Evolutionary conservation across 2,888 invertebrate species (phyloP).

Genomic region (Eustalomyia histrio): DNA sequence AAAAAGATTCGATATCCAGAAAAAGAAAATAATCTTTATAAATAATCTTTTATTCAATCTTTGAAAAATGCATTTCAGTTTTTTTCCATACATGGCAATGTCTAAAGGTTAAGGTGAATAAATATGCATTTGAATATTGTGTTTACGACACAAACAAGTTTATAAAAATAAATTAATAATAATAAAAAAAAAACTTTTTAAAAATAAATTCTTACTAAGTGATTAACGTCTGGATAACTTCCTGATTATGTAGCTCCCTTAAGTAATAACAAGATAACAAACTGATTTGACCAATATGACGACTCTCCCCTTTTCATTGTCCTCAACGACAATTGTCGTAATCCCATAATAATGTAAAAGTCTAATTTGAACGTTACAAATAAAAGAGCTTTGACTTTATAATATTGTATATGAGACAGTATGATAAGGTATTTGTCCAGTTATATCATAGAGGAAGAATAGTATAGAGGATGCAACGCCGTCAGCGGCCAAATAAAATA

Average conservation of each 20-base stretch:
- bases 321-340: slow-evolving; percentile 3
- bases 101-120: slow-evolving; percentile 62
- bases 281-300: slow-evolving; percentile 19
- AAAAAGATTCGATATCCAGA: too few relatives aligned
- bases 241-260: slow-evolving; percentile 54
- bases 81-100: too few relatives aligned
- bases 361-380: not conserved
- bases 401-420: not conserved
- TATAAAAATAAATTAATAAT: slow-evolving; percentile 4
- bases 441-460: too few relatives aligned
- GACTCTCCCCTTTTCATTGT: not conserved
- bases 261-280: slow-evolving; percentile 18
- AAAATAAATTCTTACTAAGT: slow-evolving; percentile 49
- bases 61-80: not conserved
- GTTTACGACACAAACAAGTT: slow-evolving; percentile 21
- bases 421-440: not conserved
- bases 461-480: too few relatives aligned
- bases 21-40: too few relatives aligned
- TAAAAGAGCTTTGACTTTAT: slow-evolving; percentile 5
- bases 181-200: not conserved
- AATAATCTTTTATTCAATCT: too few relatives aligned
- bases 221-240: slow-evolving; percentile 63
- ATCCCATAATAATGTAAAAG: not conserved
- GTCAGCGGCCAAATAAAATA: too few relatives aligned
- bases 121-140: slow-evolving; percentile 26